Evolutionary conservation across 2,888 invertebrate species (phyloP), one percentile per base, ranked within the genome.

Genomic region (Galerucella pusilla): DNA sequence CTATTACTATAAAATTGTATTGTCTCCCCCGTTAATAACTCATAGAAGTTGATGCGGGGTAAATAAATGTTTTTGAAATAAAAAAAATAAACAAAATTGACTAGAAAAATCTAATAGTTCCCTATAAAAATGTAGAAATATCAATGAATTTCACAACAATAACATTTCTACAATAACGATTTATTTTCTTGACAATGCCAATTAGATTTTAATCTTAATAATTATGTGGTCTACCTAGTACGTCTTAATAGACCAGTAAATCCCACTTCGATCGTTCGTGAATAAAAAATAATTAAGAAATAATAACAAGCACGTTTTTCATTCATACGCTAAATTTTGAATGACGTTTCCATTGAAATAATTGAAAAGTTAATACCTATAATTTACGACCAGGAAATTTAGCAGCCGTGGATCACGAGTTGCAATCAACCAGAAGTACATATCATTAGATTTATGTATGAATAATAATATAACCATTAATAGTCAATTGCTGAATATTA

Each of bases 261-360:
- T n/a, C n/a, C n/a, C 7, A 52, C 14, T 49, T 49, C 49, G 11
- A 49, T 52, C n/a, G 52, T n/a, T 52, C 52, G 12, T 49, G 5
- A 52, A 52, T n/a, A n/a, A 52, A 14, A 52, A 52, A 52, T 52
- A 52, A 52, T 52, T n/a, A 52, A n/a, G 52, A 52, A 52, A 52
- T 52, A 52, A 52, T 52, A n/a, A 52, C 3, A 11, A n/a, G 52
- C 52, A 52, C 52, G 52, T 52, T 52, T 52, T n/a, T n/a, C 7
- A n/a, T 52, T n/a, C 2, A 52, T 7, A n/a, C 35, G 35, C 35
- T 52, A n/a, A 10, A 20, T 16, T 16, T 54, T 54, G 54, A 54
- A 5, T 54, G 16, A 54, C 9, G n/a, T 2, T 14, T 9, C n/a
- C 9, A 20, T 57, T 57, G 11, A 11, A 16, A 57, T 57, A 16